Evolutionary conservation across 2,113 vertebrate species (phyloP), one percentile per base, ranked within the genome.

Genomic region (Sinocyclocheilus grahami): DNA sequence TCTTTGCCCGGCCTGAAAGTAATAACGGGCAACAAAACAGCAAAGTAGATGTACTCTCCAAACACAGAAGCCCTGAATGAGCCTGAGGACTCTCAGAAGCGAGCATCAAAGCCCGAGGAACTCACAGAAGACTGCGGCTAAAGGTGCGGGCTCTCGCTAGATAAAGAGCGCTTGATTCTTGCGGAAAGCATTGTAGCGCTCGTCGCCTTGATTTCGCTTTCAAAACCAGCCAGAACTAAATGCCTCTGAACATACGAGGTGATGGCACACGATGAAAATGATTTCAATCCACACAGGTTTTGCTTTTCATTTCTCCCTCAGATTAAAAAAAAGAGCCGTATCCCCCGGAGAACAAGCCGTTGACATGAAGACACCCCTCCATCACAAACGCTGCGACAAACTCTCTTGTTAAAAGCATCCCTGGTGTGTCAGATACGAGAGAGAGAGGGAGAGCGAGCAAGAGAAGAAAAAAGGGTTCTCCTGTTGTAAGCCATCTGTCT

Each of bases 401-500:
- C 82, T 87, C 83, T 87, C 86, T 85, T 82, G 87, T 88, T 89
- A 82, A 88, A 91, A 88, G 86, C 82, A 85, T 86, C 80, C 87
- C 84, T 85, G 85, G 84, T 85, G 88, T 60, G 87, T 85, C 85
- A 87, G 83, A 89, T 87, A 88, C 84, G 78, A 90, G 85, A 86
- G 85, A 86, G 85, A 74, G 62, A 51, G 63, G 48, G 76, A 63
- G 63, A 60, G 86, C 51, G 24, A 79, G 86, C 80, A 78, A 24
- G 78, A 80, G 65, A 85, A 85, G 74, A 82, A 76, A 85, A 71
- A 72, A 67, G 62, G 48, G 27, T 51, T 60, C 69, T 76, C 87
- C 88, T 84, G 86, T 87, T 89, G 85, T 87, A 84, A 83, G 83
- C 90, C 90, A 91, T 91, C 90, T 91, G 90, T 88, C 86, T 89